Base-by-base conservation (phyloP, 1,140 invertebrate species). In the Drosophila navojoa region DNA sequence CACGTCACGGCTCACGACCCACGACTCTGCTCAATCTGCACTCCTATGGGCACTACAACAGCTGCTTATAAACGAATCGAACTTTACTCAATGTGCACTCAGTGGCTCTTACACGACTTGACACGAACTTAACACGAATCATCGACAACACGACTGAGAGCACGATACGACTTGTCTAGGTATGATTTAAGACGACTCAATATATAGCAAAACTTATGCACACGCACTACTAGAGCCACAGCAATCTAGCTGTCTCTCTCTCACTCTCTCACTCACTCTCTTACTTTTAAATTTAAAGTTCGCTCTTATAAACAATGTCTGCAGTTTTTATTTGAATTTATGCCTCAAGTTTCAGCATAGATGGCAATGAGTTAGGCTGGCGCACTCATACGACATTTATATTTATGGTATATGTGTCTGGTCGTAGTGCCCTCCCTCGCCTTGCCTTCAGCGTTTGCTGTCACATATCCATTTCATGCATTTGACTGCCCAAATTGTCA, bases 401-500 rank as follows among this genome's bases (percentile, higher is more conserved):
- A 54, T 71, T 64, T 71, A 66, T 71, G 52, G 52, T 22, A 22
- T 2, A 22, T 58, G 35, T 67, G 60, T 42, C 40, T 27, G 44
- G 9, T 27, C 38, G 45, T 10, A 9, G 7, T 0, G 7, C 45
- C 44, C 16, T 4, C 2, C 40, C 22, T 6, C 10, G 19, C 19
- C 19, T 22, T 22, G 19, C 19, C 19, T 22, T 22, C 19, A 27
- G 40, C 67, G 71, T 71, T 82, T 82, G 76, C 77, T 71, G 68
- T 70, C 44, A 66, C 61, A 73, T 72, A 68, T 73, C 73, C 69
- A 71, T 84, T 69, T 64, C 70, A 62, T 80, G 77, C 80, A 84
- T 68, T 77, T 82, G 81, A 85, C 81, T 86, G 71, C 64, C 74
- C 75, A 85, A 85, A 85, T 85, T 85, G 77, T 80, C 81, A 86